Evolutionary conservation across 2,888 invertebrate species (phyloP), one percentile per base, ranked within the genome.

Genomic region (Sphecodes monilicornis): DNA sequence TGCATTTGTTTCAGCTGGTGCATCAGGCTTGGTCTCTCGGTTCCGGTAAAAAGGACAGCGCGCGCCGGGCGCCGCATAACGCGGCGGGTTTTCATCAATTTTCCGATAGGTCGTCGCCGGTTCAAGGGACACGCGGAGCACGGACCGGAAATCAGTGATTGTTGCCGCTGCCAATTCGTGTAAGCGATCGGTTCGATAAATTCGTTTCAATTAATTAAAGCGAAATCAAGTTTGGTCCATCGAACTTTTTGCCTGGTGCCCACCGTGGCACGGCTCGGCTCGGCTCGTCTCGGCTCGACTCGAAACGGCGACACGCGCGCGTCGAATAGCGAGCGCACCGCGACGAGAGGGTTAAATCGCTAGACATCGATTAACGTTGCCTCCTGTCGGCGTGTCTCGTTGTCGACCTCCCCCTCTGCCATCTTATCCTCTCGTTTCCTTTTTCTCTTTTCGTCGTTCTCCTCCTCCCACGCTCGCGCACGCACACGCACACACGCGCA

Each of bases 141-240:
- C 80, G 46, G 81, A 74, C 60, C 69, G 81, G 73, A 81, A 82
- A 82, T 82, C 82, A 80, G 68, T 74, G 81, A 80, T 80, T 81
- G 82, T 81, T 39, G 81, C 50, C 73, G 50, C 69, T 60, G 82
- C 74, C 82, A 75, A 82, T 82, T 82, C 82, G 82, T 74, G 82
- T 80, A 70, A 81, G 82, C 46, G 82, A 82, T 82, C 82, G 82
- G 81, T 82, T 70, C 82, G 70, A 81, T 82, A 81, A 82, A 82
- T 75, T 81, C 81, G 82, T 82, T 81, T 81, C 82, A 70, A 82
- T 82, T 81, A 81, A 82, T 82, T 81, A 75, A 81, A 82, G 82
- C 82, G 82, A 82, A 82, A 82, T 82, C 82, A 75, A 82, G 75
- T 81, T 60, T 81, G 82, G 82, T 71, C 82, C 82, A 70, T 64